Conservation (phyloP, 1,140 invertebrate genomes). For the Drosophila oshimai region DNA sequence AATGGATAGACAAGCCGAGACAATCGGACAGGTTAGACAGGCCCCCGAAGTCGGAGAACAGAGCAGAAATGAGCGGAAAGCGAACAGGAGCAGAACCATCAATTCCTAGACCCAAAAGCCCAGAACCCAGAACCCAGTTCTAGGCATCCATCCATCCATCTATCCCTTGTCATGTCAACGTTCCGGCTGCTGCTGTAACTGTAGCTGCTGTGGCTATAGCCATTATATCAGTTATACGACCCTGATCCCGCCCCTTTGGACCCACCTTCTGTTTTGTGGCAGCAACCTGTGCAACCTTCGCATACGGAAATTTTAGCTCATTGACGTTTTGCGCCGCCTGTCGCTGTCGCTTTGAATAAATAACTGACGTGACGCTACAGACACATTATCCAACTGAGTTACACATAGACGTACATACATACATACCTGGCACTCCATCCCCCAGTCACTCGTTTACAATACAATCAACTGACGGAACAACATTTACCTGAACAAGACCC, state of each 20-base stretch:
- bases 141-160: constrained; percentile 20
- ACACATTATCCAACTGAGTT: constrained; percentile 66
- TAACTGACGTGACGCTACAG: constrained; percentile 72
- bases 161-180: constrained; percentile 71
- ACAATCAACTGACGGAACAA: constrained; percentile 55
- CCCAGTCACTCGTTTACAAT: constrained; percentile 36
- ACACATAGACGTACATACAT: constrained; percentile 20
- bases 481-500: constrained; percentile 25
- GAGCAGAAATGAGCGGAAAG: neutral
- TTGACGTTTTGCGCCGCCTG: constrained; percentile 77
- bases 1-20: constrained; percentile 62
- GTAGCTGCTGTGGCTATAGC: constrained; percentile 18
- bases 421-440: neutral
- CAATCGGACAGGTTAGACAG: constrained; percentile 44
- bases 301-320: constrained; percentile 68
- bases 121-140: constrained; percentile 19
- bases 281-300: constrained; percentile 45
- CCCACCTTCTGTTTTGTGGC: constrained; percentile 20
- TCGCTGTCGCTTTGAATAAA: constrained; percentile 78
- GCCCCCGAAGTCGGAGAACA: neutral
- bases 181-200: constrained; percentile 33
- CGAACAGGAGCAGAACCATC: constrained; percentile 35
- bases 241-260: constrained; percentile 11
- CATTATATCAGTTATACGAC: constrained; percentile 15
- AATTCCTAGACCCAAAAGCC: constrained; percentile 48